Percentiles rank a stretch among this genome's conserved stretches.
Evolutionary conservation across 2,888 invertebrate species (phyloP).

Genomic region (Tetramorium bicarinatum): DNA sequence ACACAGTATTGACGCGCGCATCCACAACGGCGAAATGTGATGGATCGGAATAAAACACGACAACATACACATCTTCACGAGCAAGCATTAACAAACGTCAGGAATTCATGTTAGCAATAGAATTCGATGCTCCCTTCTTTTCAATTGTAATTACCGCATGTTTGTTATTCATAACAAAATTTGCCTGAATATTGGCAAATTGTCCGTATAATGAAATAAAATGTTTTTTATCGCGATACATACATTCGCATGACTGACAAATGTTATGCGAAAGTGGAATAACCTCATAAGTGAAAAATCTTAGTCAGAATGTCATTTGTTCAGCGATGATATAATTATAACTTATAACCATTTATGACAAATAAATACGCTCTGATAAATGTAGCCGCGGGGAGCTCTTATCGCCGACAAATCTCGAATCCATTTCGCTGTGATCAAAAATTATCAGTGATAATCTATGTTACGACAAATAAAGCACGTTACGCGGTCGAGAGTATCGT

Average conservation of each 20-base stretch:
- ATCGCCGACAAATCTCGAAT: background rate
- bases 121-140: background rate
- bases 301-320: background rate
- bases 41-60: background rate
- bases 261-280: background rate
- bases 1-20: constrained; percentile 30
- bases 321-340: background rate
- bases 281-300: background rate
- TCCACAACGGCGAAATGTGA: constrained; percentile 6
- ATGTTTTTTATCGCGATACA: background rate
- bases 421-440: background rate
- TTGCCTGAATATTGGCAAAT: background rate
- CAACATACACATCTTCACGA: background rate
- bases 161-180: constrained; percentile 9
- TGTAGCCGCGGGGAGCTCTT: background rate
- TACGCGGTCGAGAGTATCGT: background rate
- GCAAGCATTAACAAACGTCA: background rate
- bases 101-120: background rate
- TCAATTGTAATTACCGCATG: background rate
- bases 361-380: background rate
- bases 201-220: background rate
- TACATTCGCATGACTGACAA: background rate
- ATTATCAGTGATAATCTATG: background rate
- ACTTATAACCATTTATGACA: background rate
- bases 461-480: background rate